Conservation (phyloP, 2,888 invertebrate genomes). For the Drosophila neonasuta region DNA sequence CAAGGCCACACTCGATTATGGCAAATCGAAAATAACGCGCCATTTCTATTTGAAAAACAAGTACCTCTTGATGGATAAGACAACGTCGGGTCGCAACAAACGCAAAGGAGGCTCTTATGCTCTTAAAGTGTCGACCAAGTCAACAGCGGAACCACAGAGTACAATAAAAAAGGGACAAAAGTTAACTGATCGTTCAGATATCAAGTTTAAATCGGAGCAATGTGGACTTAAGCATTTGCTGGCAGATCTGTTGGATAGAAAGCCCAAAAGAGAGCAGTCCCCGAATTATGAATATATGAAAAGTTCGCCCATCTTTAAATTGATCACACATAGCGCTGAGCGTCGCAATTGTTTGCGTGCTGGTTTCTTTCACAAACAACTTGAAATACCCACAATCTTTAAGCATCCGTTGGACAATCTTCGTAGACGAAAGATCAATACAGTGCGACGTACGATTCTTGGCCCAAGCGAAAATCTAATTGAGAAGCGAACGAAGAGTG, state of each 20-base stretch:
- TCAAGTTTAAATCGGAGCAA: constrained; percentile 1
- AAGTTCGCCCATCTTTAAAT: constrained; percentile 28
- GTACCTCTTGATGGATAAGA: background rate
- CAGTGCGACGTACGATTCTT: background rate
- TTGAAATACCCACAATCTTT: constrained; percentile 19
- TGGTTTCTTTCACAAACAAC: constrained; percentile 15
- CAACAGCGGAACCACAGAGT: background rate
- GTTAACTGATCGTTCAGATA: background rate
- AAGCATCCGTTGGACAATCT: constrained; percentile 1
- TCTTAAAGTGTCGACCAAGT: background rate
- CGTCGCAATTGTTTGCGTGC: constrained; percentile 22
- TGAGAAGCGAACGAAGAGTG: constrained; percentile 1
- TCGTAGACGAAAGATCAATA: background rate
- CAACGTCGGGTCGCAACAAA: too few relatives aligned
- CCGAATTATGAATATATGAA: constrained; percentile 23
- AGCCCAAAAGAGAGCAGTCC: background rate
- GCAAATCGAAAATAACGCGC: background rate
- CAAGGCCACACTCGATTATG: background rate
- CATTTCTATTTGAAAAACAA: constrained; percentile 2
- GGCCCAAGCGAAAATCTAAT: background rate
- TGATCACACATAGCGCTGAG: constrained; percentile 32
- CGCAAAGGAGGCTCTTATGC: background rate
- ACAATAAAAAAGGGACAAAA: background rate
- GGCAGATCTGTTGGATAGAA: constrained; percentile 24
- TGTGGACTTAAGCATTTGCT: constrained; percentile 12